Evolutionary conservation across 2,888 invertebrate species (phyloP).

Genomic region (Deilephila elpenor): DNA sequence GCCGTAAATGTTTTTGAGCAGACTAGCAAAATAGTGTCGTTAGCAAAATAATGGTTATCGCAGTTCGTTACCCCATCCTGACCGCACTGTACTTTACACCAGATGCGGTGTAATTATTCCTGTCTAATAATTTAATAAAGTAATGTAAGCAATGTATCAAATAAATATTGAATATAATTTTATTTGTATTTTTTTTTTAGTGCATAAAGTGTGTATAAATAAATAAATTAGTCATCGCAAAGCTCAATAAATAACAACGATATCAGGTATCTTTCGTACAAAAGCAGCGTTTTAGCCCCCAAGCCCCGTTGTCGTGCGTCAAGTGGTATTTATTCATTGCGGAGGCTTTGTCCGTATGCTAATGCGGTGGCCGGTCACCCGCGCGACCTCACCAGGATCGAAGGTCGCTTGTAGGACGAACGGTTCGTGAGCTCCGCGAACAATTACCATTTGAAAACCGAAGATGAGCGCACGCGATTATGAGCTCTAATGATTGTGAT

Average conservation of each 20-base stretch:
- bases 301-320: slow-evolving; percentile 65
- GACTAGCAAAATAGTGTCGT: no score
- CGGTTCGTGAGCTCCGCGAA: slow-evolving; percentile 46
- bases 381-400: slow-evolving; percentile 71
- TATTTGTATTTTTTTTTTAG: no score
- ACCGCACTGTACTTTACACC: no score
- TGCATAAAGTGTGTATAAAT: no score
- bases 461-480: slow-evolving; percentile 48
- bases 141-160: no score
- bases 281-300: slow-evolving; percentile 60
- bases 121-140: no score
- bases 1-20: no score
- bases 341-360: slow-evolving; percentile 79
- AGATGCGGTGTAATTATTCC: no score
- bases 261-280: slow-evolving; percentile 1
- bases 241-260: background rate
- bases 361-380: slow-evolving; percentile 76
- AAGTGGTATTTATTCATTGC: slow-evolving; percentile 74
- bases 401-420: slow-evolving; percentile 79
- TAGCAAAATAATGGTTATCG: no score
- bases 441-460: slow-evolving; percentile 48
- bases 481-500: slow-evolving; percentile 40
- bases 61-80: no score
- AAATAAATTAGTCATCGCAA: no score
- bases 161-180: no score